A percentile compares a stretch with the other conserved stretches of the same genome.
phyloP scores from a whole-genome alignment of 2,888 invertebrate species.

The Dorcus parallelipipedus region DNA sequence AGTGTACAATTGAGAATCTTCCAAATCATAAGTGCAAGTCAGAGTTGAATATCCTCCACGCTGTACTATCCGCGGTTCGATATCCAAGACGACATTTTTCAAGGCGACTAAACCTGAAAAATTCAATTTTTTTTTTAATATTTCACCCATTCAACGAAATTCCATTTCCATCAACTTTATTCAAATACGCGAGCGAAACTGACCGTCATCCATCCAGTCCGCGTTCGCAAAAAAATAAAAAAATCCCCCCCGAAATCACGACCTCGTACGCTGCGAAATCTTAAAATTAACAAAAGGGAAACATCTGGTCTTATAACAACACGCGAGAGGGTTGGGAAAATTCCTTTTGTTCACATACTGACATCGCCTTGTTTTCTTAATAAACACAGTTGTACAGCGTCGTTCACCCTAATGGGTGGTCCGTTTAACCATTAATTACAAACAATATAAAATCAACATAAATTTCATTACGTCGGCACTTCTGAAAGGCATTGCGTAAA shows the following conservation, averaged over 20 bases:
- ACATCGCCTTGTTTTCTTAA: slow-evolving; percentile 9
- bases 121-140: neutral
- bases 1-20: slow-evolving; percentile 72
- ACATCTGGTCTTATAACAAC: too few species aligned
- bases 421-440: slow-evolving; percentile 1
- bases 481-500: too few species aligned
- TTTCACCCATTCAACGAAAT: neutral
- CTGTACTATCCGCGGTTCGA: slow-evolving; percentile 68
- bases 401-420: slow-evolving; percentile 1
- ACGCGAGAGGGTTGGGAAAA: too few species aligned
- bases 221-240: too few species aligned
- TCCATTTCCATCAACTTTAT: too few species aligned
- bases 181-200: too few species aligned
- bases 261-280: too few species aligned
- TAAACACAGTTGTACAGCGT: neutral
- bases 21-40: slow-evolving; percentile 72
- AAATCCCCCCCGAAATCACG: too few species aligned
- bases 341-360: slow-evolving; percentile 7
- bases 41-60: slow-evolving; percentile 68
- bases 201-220: too few species aligned
- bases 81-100: slow-evolving; percentile 66
- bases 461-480: too few species aligned
- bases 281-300: too few species aligned
- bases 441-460: too few species aligned
- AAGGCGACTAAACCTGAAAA: slow-evolving; percentile 62